A percentile compares a stretch with the other conserved stretches of the same genome.
Conservation (phyloP, 2,113 vertebrate species). For the Vidua chalybeata region DNA sequence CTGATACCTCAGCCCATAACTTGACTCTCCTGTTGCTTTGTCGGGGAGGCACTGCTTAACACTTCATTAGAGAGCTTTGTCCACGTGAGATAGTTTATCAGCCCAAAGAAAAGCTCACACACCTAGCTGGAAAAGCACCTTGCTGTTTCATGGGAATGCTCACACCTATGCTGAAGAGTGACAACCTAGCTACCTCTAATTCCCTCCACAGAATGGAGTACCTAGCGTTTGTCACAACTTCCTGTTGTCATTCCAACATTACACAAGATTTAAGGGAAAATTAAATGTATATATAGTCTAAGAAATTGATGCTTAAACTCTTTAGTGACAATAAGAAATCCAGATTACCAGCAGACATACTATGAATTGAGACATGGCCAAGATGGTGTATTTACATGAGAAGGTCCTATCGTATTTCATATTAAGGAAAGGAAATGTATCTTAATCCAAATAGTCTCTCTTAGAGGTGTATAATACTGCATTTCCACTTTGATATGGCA, state of each 20-base stretch:
- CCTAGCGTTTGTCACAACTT: background rate
- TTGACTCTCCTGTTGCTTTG: background rate
- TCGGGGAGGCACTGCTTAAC: background rate
- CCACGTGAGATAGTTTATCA: background rate
- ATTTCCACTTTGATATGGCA: background rate
- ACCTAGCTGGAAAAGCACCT: background rate
- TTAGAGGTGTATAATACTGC: background rate
- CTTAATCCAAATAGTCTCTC: background rate
- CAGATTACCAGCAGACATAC: background rate
- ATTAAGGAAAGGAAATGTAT: background rate
- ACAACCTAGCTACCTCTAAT: background rate
- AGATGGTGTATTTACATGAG: background rate
- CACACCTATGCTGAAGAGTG: background rate
- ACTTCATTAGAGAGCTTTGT: background rate
- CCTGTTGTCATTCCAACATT: background rate
- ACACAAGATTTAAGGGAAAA: background rate
- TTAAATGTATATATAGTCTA: background rate
- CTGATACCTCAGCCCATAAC: background rate
- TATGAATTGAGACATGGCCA: background rate
- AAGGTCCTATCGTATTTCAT: background rate
- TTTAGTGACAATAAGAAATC: background rate
- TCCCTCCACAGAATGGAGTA: background rate
- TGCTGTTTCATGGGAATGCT: accelerated
- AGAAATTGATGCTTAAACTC: background rate
- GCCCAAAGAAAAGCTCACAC: background rate